Evolutionary conservation across 2,113 vertebrate genomes (phyloP).

Genomic region (Zosterops lateralis): DNA sequence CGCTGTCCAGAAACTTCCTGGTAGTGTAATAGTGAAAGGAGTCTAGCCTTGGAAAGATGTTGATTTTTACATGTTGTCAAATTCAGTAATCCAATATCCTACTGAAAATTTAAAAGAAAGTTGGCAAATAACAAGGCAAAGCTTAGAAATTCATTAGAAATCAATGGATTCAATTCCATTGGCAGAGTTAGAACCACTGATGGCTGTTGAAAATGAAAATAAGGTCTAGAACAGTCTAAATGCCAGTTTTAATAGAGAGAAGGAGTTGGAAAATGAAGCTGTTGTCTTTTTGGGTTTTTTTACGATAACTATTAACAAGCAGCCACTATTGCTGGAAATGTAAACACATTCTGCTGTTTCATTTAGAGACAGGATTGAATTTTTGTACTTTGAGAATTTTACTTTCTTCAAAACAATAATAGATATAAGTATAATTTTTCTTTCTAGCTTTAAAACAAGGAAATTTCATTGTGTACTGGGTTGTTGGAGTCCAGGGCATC

Average conservation of each 20-base stretch:
- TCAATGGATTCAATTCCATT: neutral
- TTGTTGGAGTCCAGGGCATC: no score
- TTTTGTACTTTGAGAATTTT: neutral
- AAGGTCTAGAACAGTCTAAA: neutral
- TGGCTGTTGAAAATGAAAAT: conserved; percentile 4
- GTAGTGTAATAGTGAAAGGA: conserved; percentile 28
- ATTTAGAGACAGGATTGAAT: neutral
- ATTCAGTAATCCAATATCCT: conserved; percentile 9
- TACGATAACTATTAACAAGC: neutral
- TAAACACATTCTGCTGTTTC: neutral
- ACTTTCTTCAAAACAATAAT: neutral
- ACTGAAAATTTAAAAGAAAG: conserved; percentile 47
- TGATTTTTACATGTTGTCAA: conserved; percentile 44
- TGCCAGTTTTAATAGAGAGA: neutral
- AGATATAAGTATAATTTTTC: neutral
- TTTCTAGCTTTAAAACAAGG: neutral
- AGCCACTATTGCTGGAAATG: neutral
- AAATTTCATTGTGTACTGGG: neutral
- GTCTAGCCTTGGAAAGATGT: neutral
- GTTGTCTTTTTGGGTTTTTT: neutral
- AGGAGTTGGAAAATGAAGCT: neutral
- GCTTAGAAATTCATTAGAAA: neutral
- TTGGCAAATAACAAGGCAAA: neutral
- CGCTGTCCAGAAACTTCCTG: conserved; percentile 18
- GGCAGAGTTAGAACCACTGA: neutral